phyloP scores from a whole-genome alignment of 2,113 vertebrate species.

The Labrus mixtus region DNA sequence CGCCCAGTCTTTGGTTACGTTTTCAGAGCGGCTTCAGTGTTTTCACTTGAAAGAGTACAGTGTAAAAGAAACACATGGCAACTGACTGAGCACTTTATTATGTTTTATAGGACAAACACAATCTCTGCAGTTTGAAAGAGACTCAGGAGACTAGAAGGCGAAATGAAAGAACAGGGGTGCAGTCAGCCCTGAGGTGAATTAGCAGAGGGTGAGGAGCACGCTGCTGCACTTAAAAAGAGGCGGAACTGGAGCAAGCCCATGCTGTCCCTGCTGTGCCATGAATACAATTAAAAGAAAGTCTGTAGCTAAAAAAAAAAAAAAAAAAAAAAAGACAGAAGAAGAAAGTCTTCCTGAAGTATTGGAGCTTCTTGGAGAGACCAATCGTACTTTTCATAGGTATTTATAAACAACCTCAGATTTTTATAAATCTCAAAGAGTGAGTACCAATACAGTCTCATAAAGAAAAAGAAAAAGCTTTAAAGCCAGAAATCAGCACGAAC shows the following conservation, averaged over 20 bases:
- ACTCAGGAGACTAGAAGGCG: constrained; percentile 37
- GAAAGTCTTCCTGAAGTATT: constrained; percentile 16
- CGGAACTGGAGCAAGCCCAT: constrained; percentile 40
- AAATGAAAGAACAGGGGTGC: constrained; percentile 42
- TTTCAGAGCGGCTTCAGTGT: neutral
- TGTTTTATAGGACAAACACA: constrained; percentile 18
- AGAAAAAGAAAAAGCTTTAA: constrained; percentile 33
- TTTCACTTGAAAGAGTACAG: constrained; percentile 22
- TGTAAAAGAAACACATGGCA: constrained; percentile 40
- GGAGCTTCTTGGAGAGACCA: constrained; percentile 10
- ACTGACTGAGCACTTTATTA: neutral
- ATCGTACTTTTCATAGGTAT: constrained; percentile 35
- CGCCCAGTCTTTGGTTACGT: neutral
- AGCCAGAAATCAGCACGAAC: constrained; percentile 44
- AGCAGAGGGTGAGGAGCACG: constrained; percentile 58
- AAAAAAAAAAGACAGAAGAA: neutral
- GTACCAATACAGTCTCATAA: constrained; percentile 38
- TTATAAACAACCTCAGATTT: constrained; percentile 38
- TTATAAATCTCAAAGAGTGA: constrained; percentile 31
- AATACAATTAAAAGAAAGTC: constrained; percentile 1
- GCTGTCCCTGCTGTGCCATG: constrained; percentile 24
- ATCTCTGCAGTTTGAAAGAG: constrained; percentile 48
- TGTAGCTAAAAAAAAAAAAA: constrained; percentile 2
- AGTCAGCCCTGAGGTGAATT: constrained; percentile 39
- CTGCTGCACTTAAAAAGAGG: constrained; percentile 57